A percentile compares a stretch with the other conserved stretches of the same genome.
Evolutionary conservation across 2,113 vertebrate genomes (phyloP).

Genomic region (Kobus ellipsiprymnus): DNA sequence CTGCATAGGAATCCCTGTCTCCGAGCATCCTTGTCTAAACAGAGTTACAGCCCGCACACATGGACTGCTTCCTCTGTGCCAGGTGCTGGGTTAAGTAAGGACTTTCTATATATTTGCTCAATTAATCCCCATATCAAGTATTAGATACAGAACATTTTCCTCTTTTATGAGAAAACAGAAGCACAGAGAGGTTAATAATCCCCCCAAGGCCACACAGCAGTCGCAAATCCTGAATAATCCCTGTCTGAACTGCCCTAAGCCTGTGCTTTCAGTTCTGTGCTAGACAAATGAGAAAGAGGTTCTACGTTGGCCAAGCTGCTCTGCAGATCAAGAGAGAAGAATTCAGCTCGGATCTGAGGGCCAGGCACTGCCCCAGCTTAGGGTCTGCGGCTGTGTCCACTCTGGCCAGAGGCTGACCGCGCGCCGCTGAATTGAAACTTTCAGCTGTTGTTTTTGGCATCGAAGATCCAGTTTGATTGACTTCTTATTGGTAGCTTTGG

Average conservation of each 20-base stretch:
- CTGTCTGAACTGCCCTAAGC: not conserved
- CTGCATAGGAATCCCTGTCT: not conserved
- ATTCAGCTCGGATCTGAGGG: fast-evolving
- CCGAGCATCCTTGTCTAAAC: fast-evolving
- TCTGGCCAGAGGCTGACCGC: fast-evolving
- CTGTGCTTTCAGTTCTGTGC: not conserved
- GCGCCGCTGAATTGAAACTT: not conserved
- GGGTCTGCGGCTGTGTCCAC: not conserved
- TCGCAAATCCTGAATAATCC: not conserved
- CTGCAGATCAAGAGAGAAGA: not conserved
- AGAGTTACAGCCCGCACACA: fast-evolving
- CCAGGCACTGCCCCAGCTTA: not conserved
- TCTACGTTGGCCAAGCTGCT: not conserved
- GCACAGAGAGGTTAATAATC: not conserved
- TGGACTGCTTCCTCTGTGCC: not conserved
- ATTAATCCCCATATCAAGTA: not conserved
- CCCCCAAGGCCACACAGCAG: not conserved
- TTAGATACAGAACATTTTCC: not conserved
- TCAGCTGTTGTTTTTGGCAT: not conserved
- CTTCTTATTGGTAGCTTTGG: not conserved
- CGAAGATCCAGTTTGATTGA: not conserved
- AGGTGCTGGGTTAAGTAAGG: fast-evolving
- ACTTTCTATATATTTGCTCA: not conserved
- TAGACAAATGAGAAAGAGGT: not conserved
- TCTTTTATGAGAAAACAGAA: not conserved